These are phyloP conservation scores for Alauda arvensis DNA, from an alignment of 2,797 vertebrate genomes.

Conservation along the genomic window DNA sequence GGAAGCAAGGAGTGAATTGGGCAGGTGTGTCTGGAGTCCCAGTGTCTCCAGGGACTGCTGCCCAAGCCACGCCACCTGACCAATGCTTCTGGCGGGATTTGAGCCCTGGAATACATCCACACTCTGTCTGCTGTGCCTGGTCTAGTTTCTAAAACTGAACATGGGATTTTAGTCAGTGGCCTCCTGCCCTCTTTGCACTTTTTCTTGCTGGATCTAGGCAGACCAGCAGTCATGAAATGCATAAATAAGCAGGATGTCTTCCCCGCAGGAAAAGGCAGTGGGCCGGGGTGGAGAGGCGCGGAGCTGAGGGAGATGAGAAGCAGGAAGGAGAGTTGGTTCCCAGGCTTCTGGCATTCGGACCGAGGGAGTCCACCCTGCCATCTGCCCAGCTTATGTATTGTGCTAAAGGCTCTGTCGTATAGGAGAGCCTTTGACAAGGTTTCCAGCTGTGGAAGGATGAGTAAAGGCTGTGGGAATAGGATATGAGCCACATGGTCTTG, in stretches of 20 bases:
- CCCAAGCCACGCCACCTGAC: neutral
- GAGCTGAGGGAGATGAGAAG: conserved; percentile 55
- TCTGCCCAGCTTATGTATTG: conserved; percentile 57
- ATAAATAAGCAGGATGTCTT: conserved; percentile 59
- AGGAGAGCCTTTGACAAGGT: conserved; percentile 49
- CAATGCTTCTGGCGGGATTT: neutral
- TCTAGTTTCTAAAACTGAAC: neutral
- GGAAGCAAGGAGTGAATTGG: neutral
- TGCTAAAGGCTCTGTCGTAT: conserved; percentile 25
- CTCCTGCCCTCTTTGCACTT: conserved; percentile 21
- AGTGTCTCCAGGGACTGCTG: neutral
- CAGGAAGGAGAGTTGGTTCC: conserved; percentile 63
- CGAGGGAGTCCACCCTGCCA: conserved; percentile 47
- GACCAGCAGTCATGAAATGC: neutral
- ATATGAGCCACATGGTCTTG: conserved; percentile 22
- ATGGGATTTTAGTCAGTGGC: neutral
- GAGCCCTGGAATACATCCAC: neutral
- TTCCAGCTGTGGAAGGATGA: conserved; percentile 64
- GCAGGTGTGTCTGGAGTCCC: neutral
- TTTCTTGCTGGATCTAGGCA: conserved; percentile 6
- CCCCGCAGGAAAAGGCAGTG: conserved; percentile 51
- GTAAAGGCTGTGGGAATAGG: conserved; percentile 64
- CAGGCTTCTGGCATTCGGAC: conserved; percentile 56
- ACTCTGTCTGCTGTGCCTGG: neutral
- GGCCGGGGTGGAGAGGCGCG: neutral